A percentile compares a stretch with the other conserved stretches of the same genome.
These are phyloP conservation scores for Megaceryle maxima DNA, from an alignment of 2,113 vertebrate species.

Conservation along the genomic window DNA sequence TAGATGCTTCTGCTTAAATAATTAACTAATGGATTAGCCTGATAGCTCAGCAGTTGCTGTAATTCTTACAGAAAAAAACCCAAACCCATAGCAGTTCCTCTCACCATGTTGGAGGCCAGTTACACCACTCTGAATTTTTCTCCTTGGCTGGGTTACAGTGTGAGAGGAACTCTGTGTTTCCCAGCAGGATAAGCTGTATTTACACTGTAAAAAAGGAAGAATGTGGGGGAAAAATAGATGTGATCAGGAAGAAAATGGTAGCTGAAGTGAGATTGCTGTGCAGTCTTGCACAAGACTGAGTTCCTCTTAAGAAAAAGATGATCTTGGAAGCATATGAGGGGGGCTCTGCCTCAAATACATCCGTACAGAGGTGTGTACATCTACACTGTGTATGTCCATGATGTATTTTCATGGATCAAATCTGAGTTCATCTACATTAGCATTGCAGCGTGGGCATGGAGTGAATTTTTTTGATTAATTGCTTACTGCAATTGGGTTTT, in stretches of 20 bases:
- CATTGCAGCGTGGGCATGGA: neutral
- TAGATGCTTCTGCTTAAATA: constrained; percentile 63
- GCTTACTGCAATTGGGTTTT: neutral
- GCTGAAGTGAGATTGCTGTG: neutral
- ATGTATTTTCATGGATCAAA: neutral
- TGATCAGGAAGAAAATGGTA: neutral
- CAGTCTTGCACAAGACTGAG: neutral
- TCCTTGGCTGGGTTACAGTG: neutral
- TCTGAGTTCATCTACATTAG: neutral
- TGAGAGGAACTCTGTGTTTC: neutral
- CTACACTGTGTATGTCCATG: neutral
- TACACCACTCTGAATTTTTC: neutral
- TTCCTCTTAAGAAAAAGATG: neutral
- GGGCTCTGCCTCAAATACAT: neutral
- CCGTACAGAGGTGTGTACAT: fast-evolving
- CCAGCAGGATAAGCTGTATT: neutral
- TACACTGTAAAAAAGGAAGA: neutral
- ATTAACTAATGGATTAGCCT: constrained; percentile 65
- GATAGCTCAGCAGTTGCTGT: constrained; percentile 65
- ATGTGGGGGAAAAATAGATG: neutral
- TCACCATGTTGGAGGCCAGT: neutral
- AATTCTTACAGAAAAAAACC: constrained; percentile 16
- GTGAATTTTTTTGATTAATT: neutral
- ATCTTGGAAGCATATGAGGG: neutral
- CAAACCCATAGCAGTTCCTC: neutral